Conservation (phyloP, 2,797 vertebrate genomes). For the Echeneis naucrates region DNA sequence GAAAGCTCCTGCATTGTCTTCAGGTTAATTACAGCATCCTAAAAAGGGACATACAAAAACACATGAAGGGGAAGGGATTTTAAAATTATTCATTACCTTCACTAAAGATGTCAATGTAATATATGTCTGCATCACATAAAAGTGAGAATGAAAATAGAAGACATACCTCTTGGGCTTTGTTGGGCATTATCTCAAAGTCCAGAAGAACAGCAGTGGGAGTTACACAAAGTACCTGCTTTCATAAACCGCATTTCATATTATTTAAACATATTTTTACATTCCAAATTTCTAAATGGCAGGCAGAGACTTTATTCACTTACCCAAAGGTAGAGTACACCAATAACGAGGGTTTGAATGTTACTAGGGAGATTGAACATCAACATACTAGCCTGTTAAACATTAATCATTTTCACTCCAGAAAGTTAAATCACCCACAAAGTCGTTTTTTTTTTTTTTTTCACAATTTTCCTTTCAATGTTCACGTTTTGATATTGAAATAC, state of each 20-base stretch:
- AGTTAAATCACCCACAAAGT: constrained; percentile 9
- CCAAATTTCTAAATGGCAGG: neutral
- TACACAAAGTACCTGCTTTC: constrained; percentile 5
- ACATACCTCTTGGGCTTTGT: constrained; percentile 87
- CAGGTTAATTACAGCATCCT: constrained; percentile 89
- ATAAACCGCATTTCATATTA: neutral
- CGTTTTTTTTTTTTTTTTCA: neutral
- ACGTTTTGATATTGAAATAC: neutral
- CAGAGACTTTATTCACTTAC: constrained; percentile 23
- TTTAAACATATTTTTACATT: neutral
- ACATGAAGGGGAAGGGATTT: neutral
- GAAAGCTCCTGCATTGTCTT: constrained; percentile 86
- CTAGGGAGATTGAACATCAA: constrained; percentile 80
- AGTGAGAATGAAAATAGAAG: neutral
- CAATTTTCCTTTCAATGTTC: neutral
- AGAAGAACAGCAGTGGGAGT: constrained; percentile 22
- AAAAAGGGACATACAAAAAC: constrained; percentile 8
- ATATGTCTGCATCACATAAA: neutral
- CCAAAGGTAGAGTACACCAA: constrained; percentile 13
- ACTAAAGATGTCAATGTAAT: neutral
- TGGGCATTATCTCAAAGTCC: constrained; percentile 81
- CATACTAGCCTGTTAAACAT: constrained; percentile 82
- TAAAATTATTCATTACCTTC: neutral
- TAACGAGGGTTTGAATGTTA: constrained; percentile 63
- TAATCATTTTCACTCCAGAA: constrained; percentile 55